A percentile compares a stretch with the other conserved stretches of the same genome.
Evolutionary conservation across 1,140 invertebrate genomes (phyloP).

Genomic region (Eciton burchellii): DNA sequence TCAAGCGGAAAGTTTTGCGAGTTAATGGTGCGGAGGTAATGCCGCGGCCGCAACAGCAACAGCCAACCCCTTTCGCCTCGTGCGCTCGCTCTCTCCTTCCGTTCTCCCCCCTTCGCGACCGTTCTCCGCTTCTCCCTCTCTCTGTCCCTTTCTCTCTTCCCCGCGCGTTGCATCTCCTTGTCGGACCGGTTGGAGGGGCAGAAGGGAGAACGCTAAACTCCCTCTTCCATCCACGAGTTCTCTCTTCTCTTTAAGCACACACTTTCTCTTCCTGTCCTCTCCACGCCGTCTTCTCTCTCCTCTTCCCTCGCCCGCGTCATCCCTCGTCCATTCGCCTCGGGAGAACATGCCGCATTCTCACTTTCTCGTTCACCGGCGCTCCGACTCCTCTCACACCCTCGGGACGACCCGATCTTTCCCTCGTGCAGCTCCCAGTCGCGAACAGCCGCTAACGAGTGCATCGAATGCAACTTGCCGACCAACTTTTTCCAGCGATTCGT

Average conservation of each 20-base stretch:
- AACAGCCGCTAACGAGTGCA: constrained; percentile 81
- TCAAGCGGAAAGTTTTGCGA: constrained; percentile 85
- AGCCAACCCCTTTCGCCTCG: constrained; percentile 75
- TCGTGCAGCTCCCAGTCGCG: constrained; percentile 74
- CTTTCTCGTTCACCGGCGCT: constrained; percentile 3
- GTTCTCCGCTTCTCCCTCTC: constrained; percentile 58
- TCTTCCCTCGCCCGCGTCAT: constrained; percentile 29
- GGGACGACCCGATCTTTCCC: constrained; percentile 76
- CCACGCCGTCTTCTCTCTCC: constrained; percentile 3
- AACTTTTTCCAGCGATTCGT: constrained; percentile 69
- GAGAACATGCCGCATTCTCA: constrained; percentile 45
- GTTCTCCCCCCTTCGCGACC: constrained; percentile 63
- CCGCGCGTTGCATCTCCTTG: constrained; percentile 30
- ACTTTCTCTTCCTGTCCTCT: constrained; percentile 20
- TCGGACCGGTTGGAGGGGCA: constrained; percentile 16
- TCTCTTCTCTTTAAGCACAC: constrained; percentile 45
- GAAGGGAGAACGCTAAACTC: constrained; percentile 44
- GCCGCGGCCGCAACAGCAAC: constrained; percentile 84
- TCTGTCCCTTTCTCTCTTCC: constrained; percentile 37
- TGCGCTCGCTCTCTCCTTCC: constrained; percentile 69
- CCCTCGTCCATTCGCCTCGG: constrained; percentile 25
- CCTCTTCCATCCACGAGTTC: constrained; percentile 41
- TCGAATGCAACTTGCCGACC: constrained; percentile 75
- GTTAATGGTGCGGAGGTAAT: constrained; percentile 85
- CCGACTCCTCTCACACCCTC: constrained; percentile 32